Base-by-base conservation (phyloP, 1,140 invertebrate genomes). In the Saccostrea cuccullata region DNA sequence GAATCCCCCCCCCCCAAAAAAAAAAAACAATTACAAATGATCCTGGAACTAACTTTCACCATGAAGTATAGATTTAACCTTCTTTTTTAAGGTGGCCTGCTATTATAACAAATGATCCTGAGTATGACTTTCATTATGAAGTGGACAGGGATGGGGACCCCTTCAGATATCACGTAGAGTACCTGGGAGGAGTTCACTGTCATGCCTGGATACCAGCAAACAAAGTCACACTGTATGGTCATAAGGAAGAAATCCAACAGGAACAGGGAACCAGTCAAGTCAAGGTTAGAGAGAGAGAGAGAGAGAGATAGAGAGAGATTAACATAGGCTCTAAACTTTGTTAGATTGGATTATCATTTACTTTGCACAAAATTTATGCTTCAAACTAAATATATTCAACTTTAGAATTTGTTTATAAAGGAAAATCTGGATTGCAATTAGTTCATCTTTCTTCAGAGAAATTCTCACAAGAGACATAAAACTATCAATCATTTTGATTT, bases 91-190 rank as follows among this genome's bases (percentile, higher is more conserved):
- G 92, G 26, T 92, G 92, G 92, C 92, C 92, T 47, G 92, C 89
- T 47, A 26, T 92, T 11, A 73, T 92, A 0, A 91, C 88, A 30
- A 30, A 23, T 47, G 91, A 92, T 85, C 91, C 91, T 20, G 85
- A 84, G 0, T 58, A 36, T 84, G 90, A 89, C 2, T 40, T 84
- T 13, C 88, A 90, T 67, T 77, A 88, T 26, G 85, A 88, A 23
- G 23, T 87, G 23, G 91, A 92, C 70, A 64, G 70, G n/a, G 86
- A 90, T 77, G 91, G 90, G 11, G 83, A 91, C 56, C 92, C 91
- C 5, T 26, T 83, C n/a, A 88, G 85, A 85, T 93, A 93, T 64
- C 93, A 93, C 89, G 90, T 93, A 8, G 93, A 93, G 82, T 93
- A 89, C 82, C 87, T 93, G 9, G 93, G 93, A 6, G 88, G 88